Base-by-base conservation (phyloP, 1,140 invertebrate genomes). In the Drosophila carrolli region DNA sequence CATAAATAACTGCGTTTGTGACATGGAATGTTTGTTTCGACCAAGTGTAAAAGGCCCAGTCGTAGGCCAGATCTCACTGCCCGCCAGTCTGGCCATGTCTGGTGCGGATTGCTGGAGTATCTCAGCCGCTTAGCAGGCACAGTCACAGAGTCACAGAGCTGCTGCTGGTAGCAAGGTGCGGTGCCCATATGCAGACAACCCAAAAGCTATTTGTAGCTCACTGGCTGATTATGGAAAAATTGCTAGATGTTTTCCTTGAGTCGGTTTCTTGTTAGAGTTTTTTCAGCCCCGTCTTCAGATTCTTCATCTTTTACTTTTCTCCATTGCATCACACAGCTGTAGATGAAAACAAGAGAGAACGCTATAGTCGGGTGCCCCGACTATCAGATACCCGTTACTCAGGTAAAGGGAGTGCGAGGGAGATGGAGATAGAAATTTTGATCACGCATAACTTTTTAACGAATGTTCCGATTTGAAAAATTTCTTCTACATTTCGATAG, bases 1-100 rank as follows among this genome's bases (percentile, higher is more conserved):
- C 86, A 90, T 90, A 90, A 90, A 90, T 90, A 90, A 90, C 85
- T 90, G 85, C 85, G 81, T 86, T 82, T 90, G 68, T 90, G 85
- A 90, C 85, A 90, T 82, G 84, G 81, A 89, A 89, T 88, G 83
- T 74, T 65, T 73, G 60, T 67, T 78, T 50, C 40, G 55, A 50
- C 67, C 79, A 58, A 76, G 78, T 77, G 67, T 63, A 62, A 72
- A 44, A 72, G 58, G 72, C 72, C 78, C 60, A 82, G 78, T 77
- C 73, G 44, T 66, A 61, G 78, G 76, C 76, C 51, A 82, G 75
- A 82, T 82, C 81, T 85, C 74, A 81, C 78, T 78, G 82, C 62
- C 74, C 76, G 82, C 43, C 78, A 46, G 77, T 80, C 77, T 88
- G 79, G 75, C 84, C 83, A 82, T 88, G 83, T 86, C 82, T 88